These are phyloP conservation scores for Pseudomyrmex concolor DNA, from an alignment of 1,140 invertebrate species.

Conservation along the genomic window DNA sequence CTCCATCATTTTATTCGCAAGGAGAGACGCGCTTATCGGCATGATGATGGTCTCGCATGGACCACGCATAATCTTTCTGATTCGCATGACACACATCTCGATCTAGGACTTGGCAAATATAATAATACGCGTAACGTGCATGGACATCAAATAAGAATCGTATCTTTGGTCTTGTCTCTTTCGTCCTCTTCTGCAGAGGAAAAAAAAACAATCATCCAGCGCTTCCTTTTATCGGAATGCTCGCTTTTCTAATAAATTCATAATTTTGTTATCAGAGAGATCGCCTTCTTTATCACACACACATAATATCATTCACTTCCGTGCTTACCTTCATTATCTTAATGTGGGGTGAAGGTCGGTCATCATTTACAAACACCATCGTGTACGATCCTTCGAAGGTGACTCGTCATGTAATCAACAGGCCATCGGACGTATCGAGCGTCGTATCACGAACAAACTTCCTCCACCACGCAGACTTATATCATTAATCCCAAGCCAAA, in stretches of 20 bases:
- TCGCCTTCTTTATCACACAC: not conserved
- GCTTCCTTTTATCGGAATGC: conserved; percentile 59
- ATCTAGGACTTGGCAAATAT: not conserved
- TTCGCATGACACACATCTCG: conserved; percentile 35
- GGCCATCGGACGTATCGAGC: not conserved
- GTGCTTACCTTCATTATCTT: conserved; percentile 46
- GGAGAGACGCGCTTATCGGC: conserved; percentile 34
- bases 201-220: conserved; percentile 22
- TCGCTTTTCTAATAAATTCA: conserved; percentile 14
- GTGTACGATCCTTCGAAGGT: not conserved
- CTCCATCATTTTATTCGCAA: conserved; percentile 9
- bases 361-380: conserved; percentile 23
- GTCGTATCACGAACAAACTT: conserved; percentile 30
- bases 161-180: conserved; percentile 19
- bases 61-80: conserved; percentile 3
- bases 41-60: conserved; percentile 15
- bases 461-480: conserved; percentile 24
- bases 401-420: conserved; percentile 21
- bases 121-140: conserved; percentile 41
- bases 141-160: conserved; percentile 23
- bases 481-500: conserved; percentile 51
- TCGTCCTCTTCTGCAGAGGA: conserved; percentile 4
- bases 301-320: not conserved
- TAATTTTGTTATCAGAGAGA: no score
- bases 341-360: conserved; percentile 36